Percentiles rank a stretch among this genome's conserved stretches.
phyloP scores from a whole-genome alignment of 2,797 vertebrate genomes.

The Momotus momota region DNA sequence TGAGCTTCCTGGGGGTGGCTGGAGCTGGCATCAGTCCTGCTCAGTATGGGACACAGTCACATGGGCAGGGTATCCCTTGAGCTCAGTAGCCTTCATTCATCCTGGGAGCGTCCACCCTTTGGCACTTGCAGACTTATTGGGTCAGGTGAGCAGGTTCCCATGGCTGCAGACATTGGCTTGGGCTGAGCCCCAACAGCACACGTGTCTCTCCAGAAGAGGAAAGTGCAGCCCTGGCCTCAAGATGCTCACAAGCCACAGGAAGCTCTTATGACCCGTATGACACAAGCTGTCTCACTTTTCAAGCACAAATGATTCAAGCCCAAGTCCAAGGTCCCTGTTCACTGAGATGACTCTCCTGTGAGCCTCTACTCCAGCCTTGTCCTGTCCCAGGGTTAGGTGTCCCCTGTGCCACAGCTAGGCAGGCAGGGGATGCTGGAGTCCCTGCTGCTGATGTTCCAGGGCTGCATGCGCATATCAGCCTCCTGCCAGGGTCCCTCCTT shows the following conservation, averaged over 20 bases:
- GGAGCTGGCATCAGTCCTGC: constrained; percentile 39
- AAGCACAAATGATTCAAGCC: background rate
- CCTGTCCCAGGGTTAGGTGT: background rate
- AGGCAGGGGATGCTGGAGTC: background rate
- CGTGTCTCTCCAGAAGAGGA: background rate
- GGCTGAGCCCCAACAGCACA: background rate
- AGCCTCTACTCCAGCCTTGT: background rate
- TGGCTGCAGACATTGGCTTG: background rate
- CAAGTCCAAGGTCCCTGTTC: fast-evolving
- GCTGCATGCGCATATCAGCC: background rate
- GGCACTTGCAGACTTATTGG: background rate
- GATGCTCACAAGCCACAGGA: background rate
- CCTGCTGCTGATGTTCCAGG: background rate
- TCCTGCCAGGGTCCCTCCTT: background rate
- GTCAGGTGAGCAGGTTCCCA: background rate
- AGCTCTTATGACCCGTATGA: background rate
- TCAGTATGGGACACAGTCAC: background rate
- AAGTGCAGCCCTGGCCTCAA: background rate
- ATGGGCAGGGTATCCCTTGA: constrained; percentile 6
- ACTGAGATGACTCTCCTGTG: background rate
- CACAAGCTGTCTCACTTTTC: background rate
- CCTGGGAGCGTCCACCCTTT: background rate
- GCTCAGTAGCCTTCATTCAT: background rate
- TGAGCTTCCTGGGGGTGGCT: constrained; percentile 41
- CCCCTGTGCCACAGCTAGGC: background rate